Conservation (phyloP, 2,888 invertebrate genomes). For the Drosophila anceps region DNA sequence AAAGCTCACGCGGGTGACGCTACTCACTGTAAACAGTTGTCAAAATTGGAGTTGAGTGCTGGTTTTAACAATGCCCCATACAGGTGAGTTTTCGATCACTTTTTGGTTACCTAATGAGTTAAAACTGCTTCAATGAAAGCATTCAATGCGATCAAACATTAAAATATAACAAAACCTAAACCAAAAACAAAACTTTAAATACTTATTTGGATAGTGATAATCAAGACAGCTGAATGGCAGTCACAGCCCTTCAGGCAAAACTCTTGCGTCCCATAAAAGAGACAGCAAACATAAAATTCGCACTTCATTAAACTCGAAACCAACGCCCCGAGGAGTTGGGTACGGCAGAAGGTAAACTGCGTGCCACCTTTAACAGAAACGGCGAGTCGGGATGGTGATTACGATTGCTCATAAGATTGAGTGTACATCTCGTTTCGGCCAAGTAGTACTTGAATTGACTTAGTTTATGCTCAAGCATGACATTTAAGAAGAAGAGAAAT, state of each 20-base stretch:
- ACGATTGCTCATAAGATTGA: slow-evolving; percentile 7
- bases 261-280: slow-evolving; percentile 20
- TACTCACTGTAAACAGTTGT: slow-evolving; percentile 54
- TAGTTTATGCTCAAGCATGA: background rate
- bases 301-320: slow-evolving; percentile 53
- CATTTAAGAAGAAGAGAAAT: background rate
- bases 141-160: slow-evolving; percentile 40
- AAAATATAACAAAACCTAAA: slow-evolving; percentile 9
- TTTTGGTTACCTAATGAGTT: slow-evolving; percentile 62
- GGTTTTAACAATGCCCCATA: slow-evolving; percentile 70
- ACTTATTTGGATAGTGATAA: slow-evolving; percentile 33
- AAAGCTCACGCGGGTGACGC: slow-evolving; percentile 51
- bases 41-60: slow-evolving; percentile 35
- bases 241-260: slow-evolving; percentile 21
- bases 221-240: slow-evolving; percentile 25
- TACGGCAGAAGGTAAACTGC: background rate
- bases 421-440: background rate
- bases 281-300: slow-evolving; percentile 55
- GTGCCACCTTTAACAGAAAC: background rate
- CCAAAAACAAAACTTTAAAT: slow-evolving; percentile 17
- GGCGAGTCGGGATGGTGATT: slow-evolving; percentile 30
- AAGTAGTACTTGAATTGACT: slow-evolving; percentile 1
- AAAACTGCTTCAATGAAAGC: slow-evolving; percentile 43
- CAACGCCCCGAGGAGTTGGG: slow-evolving; percentile 7
- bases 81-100: slow-evolving; percentile 64